These are phyloP conservation scores for Scaptomyza reducta DNA, from an alignment of 2,888 invertebrate genomes.

Conservation along the genomic window DNA sequence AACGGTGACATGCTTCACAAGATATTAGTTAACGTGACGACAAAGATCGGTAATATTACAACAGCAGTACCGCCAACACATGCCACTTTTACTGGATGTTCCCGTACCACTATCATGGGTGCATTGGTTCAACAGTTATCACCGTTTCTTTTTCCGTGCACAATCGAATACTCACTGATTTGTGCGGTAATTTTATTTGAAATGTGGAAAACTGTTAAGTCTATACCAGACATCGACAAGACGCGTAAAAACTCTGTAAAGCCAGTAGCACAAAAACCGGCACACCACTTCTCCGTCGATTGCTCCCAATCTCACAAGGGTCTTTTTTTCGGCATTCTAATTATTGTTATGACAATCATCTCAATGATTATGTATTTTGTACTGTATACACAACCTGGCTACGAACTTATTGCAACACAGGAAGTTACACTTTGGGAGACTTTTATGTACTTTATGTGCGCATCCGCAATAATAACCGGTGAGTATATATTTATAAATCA, in stretches of 20 bases:
- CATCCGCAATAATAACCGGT: slow-evolving; percentile 86
- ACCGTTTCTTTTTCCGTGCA: slow-evolving; percentile 94
- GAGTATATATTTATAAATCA: slow-evolving; percentile 2
- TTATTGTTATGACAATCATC: slow-evolving; percentile 93
- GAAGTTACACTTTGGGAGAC: slow-evolving; percentile 92
- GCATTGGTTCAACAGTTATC: slow-evolving; percentile 88
- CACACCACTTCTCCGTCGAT: slow-evolving; percentile 91
- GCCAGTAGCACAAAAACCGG: slow-evolving; percentile 80
- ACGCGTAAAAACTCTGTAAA: slow-evolving; percentile 83
- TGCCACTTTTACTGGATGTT: slow-evolving; percentile 83
- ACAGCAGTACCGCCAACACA: slow-evolving; percentile 61
- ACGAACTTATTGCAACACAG: slow-evolving; percentile 88
- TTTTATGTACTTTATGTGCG: slow-evolving; percentile 89
- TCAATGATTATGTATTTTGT: slow-evolving; percentile 96
- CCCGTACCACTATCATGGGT: slow-evolving; percentile 89
- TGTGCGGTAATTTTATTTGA: slow-evolving; percentile 95
- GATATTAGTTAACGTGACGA: slow-evolving; percentile 49
- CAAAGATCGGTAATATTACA: slow-evolving; percentile 74
- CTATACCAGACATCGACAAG: slow-evolving; percentile 86
- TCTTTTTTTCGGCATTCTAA: slow-evolving; percentile 89
- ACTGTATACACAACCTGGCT: slow-evolving; percentile 87
- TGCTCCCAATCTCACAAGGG: slow-evolving; percentile 93
- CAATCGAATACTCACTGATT: slow-evolving; percentile 95
- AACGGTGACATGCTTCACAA: slow-evolving; percentile 8
- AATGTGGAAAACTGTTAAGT: slow-evolving; percentile 94